phyloP scores from a whole-genome alignment of 1,140 invertebrate genomes.

The Temnothorax curvispinosus region DNA sequence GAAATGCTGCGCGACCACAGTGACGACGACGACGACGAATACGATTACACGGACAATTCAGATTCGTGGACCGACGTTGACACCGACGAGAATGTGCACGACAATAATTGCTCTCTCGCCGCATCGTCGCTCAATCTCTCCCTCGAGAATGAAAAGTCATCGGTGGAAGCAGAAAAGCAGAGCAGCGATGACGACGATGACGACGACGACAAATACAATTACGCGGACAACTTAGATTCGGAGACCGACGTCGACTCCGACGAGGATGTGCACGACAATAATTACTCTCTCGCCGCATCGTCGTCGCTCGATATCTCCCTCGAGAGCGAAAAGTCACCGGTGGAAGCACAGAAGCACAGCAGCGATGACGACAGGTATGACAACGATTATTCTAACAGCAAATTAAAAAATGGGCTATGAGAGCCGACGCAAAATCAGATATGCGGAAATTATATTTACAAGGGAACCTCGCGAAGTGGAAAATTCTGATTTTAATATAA shows the following conservation, averaged over 20 bases:
- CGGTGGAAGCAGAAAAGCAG: slow-evolving; percentile 81
- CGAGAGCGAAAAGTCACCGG: slow-evolving; percentile 52
- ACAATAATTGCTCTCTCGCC: neutral
- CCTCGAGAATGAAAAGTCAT: slow-evolving; percentile 85
- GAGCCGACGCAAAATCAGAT: too few species aligned
- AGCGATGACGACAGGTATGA: slow-evolving; percentile 81
- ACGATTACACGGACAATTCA: slow-evolving; percentile 86
- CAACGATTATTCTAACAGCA: neutral
- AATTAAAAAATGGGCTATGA: too few species aligned
- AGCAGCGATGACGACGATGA: slow-evolving; percentile 82
- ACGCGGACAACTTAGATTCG: too few species aligned
- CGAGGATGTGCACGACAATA: neutral
- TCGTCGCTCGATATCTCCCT: neutral
- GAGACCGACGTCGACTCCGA: too few species aligned
- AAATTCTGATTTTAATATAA: too few species aligned
- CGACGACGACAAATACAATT: too few species aligned
- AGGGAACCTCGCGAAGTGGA: too few species aligned
- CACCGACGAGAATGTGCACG: slow-evolving; percentile 86
- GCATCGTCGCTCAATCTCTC: neutral
- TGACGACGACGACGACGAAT: slow-evolving; percentile 77
- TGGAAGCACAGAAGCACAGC: slow-evolving; percentile 80
- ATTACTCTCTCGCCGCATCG: neutral
- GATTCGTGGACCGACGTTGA: slow-evolving; percentile 86
- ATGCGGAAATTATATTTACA: too few species aligned
- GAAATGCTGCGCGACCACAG: neutral